Evolutionary conservation across 2,797 vertebrate genomes (phyloP).

Genomic region (Spondyliosoma cantharus): DNA sequence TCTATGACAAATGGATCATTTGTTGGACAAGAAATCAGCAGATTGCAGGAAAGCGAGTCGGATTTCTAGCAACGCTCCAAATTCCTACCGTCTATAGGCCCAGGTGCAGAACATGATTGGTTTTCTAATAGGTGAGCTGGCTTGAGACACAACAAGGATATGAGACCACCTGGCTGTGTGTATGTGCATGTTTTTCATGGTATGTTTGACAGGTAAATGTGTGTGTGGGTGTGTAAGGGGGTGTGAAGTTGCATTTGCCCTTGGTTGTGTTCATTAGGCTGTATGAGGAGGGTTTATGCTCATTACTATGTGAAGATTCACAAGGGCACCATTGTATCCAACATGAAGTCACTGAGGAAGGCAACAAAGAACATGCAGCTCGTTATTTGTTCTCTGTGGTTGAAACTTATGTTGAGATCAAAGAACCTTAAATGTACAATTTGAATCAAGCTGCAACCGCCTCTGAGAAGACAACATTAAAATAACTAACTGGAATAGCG

Average conservation of each 20-base stretch:
- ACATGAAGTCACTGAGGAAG: slow-evolving; percentile 25
- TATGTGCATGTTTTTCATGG: slow-evolving; percentile 40
- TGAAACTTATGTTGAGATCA: slow-evolving; percentile 18
- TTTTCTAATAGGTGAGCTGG: slow-evolving; percentile 75
- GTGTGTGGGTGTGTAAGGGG: slow-evolving; percentile 19
- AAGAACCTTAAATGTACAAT: slow-evolving; percentile 6
- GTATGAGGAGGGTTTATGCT: slow-evolving; percentile 54
- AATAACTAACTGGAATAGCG: too few relatives aligned
- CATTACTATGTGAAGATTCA: slow-evolving; percentile 46
- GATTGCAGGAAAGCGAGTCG: slow-evolving; percentile 58
- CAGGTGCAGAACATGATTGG: slow-evolving; percentile 79
- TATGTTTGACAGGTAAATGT: slow-evolving; percentile 39
- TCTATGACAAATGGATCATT: slow-evolving; percentile 59
- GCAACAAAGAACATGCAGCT: slow-evolving; percentile 10
- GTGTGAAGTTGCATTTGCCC: slow-evolving; percentile 35
- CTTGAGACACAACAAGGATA: slow-evolving; percentile 51
- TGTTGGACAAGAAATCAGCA: slow-evolving; percentile 60
- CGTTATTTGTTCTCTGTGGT: slow-evolving; percentile 16
- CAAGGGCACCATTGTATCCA: slow-evolving; percentile 34
- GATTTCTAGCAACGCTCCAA: slow-evolving; percentile 44
- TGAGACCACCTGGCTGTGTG: slow-evolving; percentile 68
- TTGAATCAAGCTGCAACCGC: too few relatives aligned
- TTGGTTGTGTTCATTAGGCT: slow-evolving; percentile 59
- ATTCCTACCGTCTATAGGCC: slow-evolving; percentile 48
- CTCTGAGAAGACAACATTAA: too few relatives aligned